Base-by-base conservation (phyloP, 2,797 vertebrate genomes). In the Eidolon dupreanum region DNA sequence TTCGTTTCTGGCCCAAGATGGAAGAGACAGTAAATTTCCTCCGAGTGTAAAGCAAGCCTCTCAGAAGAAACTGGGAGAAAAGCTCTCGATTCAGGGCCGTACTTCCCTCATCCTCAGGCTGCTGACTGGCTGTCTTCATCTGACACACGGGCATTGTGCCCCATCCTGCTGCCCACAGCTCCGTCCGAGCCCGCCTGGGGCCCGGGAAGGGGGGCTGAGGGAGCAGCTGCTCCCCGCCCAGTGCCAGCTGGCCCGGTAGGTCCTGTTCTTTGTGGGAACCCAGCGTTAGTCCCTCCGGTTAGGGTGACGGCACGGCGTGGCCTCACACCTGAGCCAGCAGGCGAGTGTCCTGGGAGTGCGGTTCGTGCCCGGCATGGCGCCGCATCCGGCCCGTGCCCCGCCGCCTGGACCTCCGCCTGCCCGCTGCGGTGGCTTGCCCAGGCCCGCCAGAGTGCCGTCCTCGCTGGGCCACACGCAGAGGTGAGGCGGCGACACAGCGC, bases 61-160 rank as follows among this genome's bases (percentile, higher is more conserved):
- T 38, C 41, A 15, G 57, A 49, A 46, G 38, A 17, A 59, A 12
- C 9, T 36, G n/a, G 16, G 22, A 55, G 33, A 3, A 33, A 7
- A 4, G 9, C 59, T 36, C 22, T n/a, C 24, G 8, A 3, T 41
- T 24, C 24, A 55, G 63, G 38, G 49, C 6, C 8, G 0, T 38
- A 15, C 5, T 43, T 15, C 12, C 79, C 59, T 10, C 0, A 0
- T 55, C 20, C 31, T 33, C 63, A 1, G 46, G 17, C 5, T 6
- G 13, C 19, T 1, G 10, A 2, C 49, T 3, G 3, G 5, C 38
- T 8, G 3, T 22, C 53, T 4, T 11, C 51, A 17, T 41, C 24
- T 66, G 38, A 10, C 8, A 13, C n/a, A 5, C 8, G 20, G 10
- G 12, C 9, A 15, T 8, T 1, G 26, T 13, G 22, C 38, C 43